Evolutionary conservation across 2,113 vertebrate genomes (phyloP).

Genomic region (Pseudopodoces humilis): DNA sequence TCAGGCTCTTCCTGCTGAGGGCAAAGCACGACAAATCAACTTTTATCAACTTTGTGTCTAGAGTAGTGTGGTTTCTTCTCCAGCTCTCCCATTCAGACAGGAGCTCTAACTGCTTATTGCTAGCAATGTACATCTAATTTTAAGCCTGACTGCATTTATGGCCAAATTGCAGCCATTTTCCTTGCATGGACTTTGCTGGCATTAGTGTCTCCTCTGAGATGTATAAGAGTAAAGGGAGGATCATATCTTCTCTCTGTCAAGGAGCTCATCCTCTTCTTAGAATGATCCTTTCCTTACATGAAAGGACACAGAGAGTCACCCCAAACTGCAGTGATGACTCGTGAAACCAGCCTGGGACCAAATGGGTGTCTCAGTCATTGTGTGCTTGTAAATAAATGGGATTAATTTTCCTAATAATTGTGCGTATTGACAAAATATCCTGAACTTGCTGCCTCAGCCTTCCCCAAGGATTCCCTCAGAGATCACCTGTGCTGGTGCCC

Average conservation of each 20-base stretch:
- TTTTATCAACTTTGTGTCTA: not conserved
- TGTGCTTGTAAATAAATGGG: not conserved
- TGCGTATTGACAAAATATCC: not conserved
- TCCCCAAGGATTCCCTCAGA: not conserved
- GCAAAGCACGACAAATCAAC: not conserved
- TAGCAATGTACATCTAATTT: not conserved
- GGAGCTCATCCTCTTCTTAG: not conserved
- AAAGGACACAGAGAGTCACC: not conserved
- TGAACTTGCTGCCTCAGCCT: not conserved
- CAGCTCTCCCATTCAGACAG: not conserved
- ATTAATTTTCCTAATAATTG: not conserved
- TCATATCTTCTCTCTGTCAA: not conserved
- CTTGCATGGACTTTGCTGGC: not conserved
- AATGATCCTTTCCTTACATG: not conserved
- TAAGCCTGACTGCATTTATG: not conserved
- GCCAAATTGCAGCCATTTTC: not conserved
- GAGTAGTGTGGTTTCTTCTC: not conserved
- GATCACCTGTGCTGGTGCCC: fast-evolving
- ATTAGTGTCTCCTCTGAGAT: not conserved
- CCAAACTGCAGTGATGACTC: not conserved
- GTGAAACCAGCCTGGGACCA: not conserved
- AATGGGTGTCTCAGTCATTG: not conserved
- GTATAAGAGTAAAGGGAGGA: not conserved
- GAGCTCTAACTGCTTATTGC: not conserved
- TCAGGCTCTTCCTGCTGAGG: not conserved